phyloP scores from a whole-genome alignment of 2,797 vertebrate species.

The Sebastes cheni region DNA sequence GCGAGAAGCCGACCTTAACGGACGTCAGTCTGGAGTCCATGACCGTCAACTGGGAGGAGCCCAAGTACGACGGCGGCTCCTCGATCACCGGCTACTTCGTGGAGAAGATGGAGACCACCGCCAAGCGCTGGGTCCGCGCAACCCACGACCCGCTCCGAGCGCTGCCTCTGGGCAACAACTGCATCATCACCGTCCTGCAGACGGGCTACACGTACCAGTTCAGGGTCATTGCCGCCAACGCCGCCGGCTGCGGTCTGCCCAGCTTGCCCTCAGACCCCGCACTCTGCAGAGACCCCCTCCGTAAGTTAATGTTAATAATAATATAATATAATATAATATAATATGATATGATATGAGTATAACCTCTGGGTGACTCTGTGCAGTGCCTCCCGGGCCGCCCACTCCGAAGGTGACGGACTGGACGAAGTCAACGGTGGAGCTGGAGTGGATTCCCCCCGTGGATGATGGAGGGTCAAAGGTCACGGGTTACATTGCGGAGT shows the following conservation, averaged over 20 bases:
- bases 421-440: slow-evolving; percentile 95
- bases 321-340: too few species aligned
- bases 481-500: slow-evolving; percentile 96
- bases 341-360: not conserved
- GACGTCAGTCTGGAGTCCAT: slow-evolving; percentile 92
- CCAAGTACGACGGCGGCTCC: slow-evolving; percentile 96
- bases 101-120: slow-evolving; percentile 94
- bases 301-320: slow-evolving; percentile 72
- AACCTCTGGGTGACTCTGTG: not conserved
- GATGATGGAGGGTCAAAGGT: slow-evolving; percentile 95
- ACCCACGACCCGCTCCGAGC: slow-evolving; percentile 92
- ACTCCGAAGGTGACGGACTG: slow-evolving; percentile 95
- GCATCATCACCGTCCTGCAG: slow-evolving; percentile 90
- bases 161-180: slow-evolving; percentile 91
- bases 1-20: slow-evolving; percentile 94
- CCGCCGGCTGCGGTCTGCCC: slow-evolving; percentile 92
- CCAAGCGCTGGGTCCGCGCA: slow-evolving; percentile 94
- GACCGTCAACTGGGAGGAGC: slow-evolving; percentile 97
- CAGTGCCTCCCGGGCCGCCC: slow-evolving; percentile 95
- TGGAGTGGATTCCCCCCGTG: slow-evolving; percentile 94
- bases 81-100: slow-evolving; percentile 93
- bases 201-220: slow-evolving; percentile 94
- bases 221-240: slow-evolving; percentile 92
- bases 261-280: slow-evolving; percentile 93
- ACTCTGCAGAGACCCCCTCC: slow-evolving; percentile 93